phyloP scores from a whole-genome alignment of 2,797 vertebrate species.

The Coregonus ussuriensis region DNA sequence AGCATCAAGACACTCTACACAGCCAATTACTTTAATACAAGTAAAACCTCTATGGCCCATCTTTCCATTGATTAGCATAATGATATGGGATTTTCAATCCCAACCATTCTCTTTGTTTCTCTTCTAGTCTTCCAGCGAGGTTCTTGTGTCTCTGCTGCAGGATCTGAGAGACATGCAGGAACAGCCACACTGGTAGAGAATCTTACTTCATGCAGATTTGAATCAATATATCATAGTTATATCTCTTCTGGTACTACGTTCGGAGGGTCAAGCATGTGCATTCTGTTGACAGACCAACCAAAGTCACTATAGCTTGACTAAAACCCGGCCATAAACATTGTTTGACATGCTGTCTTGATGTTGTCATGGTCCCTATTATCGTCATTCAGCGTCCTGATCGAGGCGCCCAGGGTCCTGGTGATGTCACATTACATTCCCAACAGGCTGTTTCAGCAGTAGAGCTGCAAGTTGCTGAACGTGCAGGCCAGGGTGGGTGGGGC shows the following conservation, averaged over 20 bases:
- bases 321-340: neutral
- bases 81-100: neutral
- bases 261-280: neutral
- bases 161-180: conserved; percentile 61
- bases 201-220: neutral
- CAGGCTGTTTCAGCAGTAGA: conserved; percentile 77
- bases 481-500: conserved; percentile 20
- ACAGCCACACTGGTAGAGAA: conserved; percentile 59
- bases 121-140: conserved; percentile 73
- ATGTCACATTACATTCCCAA: conserved; percentile 62
- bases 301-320: too few relatives aligned
- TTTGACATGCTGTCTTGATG: neutral
- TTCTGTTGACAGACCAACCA: neutral
- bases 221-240: neutral
- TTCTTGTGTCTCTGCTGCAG: conserved; percentile 67
- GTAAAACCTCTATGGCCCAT: too few relatives aligned
- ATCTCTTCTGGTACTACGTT: neutral
- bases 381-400: conserved; percentile 49
- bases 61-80: neutral
- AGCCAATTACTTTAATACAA: neutral
- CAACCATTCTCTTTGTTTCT: conserved; percentile 18
- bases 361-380: conserved; percentile 5
- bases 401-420: conserved; percentile 69
- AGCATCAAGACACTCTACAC: neutral
- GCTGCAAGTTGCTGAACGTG: conserved; percentile 64